phyloP scores from a whole-genome alignment of 2,888 invertebrate genomes.

The Drosophila maculinotata region DNA sequence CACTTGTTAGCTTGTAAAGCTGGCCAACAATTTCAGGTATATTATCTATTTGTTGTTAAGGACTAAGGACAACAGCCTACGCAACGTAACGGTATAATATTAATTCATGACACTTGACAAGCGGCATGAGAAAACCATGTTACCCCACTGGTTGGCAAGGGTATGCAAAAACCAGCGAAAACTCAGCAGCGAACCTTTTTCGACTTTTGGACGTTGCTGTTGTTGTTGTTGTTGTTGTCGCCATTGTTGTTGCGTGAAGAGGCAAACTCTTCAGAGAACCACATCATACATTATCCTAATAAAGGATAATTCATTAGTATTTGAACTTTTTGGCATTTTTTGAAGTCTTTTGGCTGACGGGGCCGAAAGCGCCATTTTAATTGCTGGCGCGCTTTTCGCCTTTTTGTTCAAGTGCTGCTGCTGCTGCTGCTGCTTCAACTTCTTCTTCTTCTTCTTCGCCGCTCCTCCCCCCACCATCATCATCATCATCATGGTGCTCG shows the following conservation, averaged over 20 bases:
- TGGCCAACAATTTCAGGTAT: background rate
- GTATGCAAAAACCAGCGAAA: slow-evolving; percentile 43
- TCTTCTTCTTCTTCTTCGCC: background rate
- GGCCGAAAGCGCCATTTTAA: slow-evolving; percentile 70
- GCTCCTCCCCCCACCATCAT: background rate
- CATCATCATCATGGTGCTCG: background rate
- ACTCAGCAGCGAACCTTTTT: slow-evolving; percentile 65
- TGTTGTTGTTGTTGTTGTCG: slow-evolving; percentile 15
- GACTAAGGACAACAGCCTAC: background rate
- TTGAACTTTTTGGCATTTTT: slow-evolving; percentile 83
- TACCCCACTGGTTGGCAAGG: slow-evolving; percentile 18
- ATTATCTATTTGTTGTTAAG: too few relatives aligned
- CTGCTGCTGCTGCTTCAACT: slow-evolving; percentile 9
- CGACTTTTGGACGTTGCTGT: slow-evolving; percentile 52
- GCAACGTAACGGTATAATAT: too few relatives aligned
- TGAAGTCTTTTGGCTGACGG: slow-evolving; percentile 69
- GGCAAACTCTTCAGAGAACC: slow-evolving; percentile 79
- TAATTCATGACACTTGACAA: background rate
- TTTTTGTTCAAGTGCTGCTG: slow-evolving; percentile 30
- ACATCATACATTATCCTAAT: slow-evolving; percentile 85
- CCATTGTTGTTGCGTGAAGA: slow-evolving; percentile 41
- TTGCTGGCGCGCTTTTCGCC: slow-evolving; percentile 53
- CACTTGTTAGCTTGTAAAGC: slow-evolving; percentile 19
- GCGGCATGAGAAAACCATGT: slow-evolving; percentile 1
- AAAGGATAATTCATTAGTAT: slow-evolving; percentile 85